Evolutionary conservation across 2,797 vertebrate genomes (phyloP), one percentile per base, ranked within the genome.

Genomic region (Paguma larvata): DNA sequence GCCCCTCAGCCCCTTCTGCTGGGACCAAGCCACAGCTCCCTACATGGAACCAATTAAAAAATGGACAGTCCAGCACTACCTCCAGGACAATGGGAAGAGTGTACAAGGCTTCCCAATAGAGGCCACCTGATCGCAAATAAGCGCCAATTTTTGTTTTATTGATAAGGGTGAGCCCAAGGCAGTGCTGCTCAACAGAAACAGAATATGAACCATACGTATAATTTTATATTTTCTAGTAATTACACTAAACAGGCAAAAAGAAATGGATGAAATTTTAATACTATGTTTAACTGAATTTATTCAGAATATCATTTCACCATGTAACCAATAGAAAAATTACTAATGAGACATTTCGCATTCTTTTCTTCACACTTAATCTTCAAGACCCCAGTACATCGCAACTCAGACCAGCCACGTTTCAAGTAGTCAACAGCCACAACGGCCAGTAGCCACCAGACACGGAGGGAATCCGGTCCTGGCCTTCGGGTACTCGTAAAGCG

Each of bases 221-320:
- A 46, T 30, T 79, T 27, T 27, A 77, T 77, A 25, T 59, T 68
- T 88, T 82, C 84, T 38, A 83, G 44, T 18, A 21, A 32, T 41
- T 25, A 68, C 25, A 32, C 72, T 85, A 56, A 78, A 89, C 70
- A 85, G 73, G 63, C 25, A 87, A 85, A 92, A 93, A 78, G 15
- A 95, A 59, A 82, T 14, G n/a, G 11, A 65, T 62, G 38, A 48
- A 68, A 80, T 93, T 77, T 93, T 85, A 84, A 70, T 80, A 84
- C 63, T 18, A 90, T 8, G 75, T 53, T 51, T 75, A 56, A 67
- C 32, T 53, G 59, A 75, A 78, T 56, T 85, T 75, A 82, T 38
- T 21, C 6, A 73, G 53, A 84, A 85, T 34, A 86, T 32, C 46
- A 79, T 70, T 83, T 62, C 13, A 91, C 84, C 19, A 70, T 13